Evolutionary conservation across 2,888 invertebrate genomes (phyloP), one percentile per base, ranked within the genome.

Genomic region (Pseudoips prasinana): DNA sequence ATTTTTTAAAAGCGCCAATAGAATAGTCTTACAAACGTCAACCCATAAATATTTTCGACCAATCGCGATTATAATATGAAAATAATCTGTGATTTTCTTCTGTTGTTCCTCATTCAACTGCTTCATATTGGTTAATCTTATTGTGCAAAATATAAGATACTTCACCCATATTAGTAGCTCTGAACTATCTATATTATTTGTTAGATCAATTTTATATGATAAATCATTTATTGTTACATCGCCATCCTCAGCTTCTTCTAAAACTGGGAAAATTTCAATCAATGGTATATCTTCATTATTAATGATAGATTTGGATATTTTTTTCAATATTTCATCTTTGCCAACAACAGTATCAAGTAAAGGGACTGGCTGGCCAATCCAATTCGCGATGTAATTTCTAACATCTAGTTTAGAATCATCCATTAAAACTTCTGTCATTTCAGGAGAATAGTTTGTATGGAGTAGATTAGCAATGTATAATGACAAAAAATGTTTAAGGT

Each of bases 381-480:
- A 92, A 49, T 77, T 80, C 0, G 72, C 70, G 1, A 92, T 68
- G 56, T 92, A 92, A 35, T 77, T 81, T 19, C 84, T 66, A 4
- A 82, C 73, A 29, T 90, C 74, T 3, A 84, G 37, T 46, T 90
- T 77, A 24, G 82, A 82, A 52, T 87, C 85, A n/a, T 83, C 74
- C 25, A 90, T 76, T 26, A 92, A 63, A 18, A 82, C 63, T 46
- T 87, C 81, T 1, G 92, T 87, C 33, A 88, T 56, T 28, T 84
- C 80, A 0, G 90, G 87, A 1, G 85, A 80, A 43, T 90, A 90
- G 73, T 92, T 92, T 33, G 78, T 82, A 60, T 93, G 92, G 11
- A 92, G 78, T 46, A 92, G 83, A 69, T 92, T 90, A n/a, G 88
- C 61, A 6, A 85, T 62, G 42, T 84, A 86, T 9, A 82, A 47